Evolutionary conservation across 2,113 vertebrate genomes (phyloP).

Genomic region (Pterocles orientalis): DNA sequence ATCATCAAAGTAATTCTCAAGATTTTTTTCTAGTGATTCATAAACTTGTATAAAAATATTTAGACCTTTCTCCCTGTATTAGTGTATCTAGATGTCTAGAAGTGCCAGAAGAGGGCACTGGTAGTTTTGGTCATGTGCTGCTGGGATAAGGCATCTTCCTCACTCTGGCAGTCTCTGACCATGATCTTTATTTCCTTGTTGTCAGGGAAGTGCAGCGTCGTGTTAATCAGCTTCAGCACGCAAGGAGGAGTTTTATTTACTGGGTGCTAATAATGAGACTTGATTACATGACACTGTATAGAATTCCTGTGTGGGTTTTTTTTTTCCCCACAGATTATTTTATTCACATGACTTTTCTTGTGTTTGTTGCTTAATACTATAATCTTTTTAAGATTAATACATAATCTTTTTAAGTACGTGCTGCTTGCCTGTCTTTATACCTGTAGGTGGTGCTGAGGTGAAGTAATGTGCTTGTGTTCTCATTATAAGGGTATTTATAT

Average conservation of each 20-base stretch:
- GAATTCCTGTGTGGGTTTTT: not conserved
- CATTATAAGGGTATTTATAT: constrained; percentile 77
- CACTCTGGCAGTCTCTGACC: not conserved
- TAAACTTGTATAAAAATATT: not conserved
- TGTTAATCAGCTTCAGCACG: not conserved
- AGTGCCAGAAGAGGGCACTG: constrained; percentile 53
- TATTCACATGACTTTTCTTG: not conserved
- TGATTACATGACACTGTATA: not conserved
- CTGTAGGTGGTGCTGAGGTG: not conserved
- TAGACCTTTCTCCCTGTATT: not conserved
- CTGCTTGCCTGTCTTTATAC: not conserved
- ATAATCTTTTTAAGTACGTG: accelerated
- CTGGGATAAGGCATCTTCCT: not conserved
- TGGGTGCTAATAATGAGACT: not conserved
- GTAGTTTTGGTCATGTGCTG: not conserved
- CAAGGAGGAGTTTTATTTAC: not conserved
- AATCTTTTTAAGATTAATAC: not conserved
- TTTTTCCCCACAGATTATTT: not conserved
- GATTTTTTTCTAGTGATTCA: not conserved
- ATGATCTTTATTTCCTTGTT: not conserved
- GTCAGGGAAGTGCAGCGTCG: not conserved
- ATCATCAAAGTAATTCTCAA: not conserved
- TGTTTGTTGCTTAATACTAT: not conserved
- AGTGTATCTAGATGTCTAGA: not conserved
- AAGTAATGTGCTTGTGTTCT: not conserved